A percentile compares a stretch with the other conserved stretches of the same genome.
phyloP scores from a whole-genome alignment of 1,140 invertebrate genomes.

The Galleria mellonella region DNA sequence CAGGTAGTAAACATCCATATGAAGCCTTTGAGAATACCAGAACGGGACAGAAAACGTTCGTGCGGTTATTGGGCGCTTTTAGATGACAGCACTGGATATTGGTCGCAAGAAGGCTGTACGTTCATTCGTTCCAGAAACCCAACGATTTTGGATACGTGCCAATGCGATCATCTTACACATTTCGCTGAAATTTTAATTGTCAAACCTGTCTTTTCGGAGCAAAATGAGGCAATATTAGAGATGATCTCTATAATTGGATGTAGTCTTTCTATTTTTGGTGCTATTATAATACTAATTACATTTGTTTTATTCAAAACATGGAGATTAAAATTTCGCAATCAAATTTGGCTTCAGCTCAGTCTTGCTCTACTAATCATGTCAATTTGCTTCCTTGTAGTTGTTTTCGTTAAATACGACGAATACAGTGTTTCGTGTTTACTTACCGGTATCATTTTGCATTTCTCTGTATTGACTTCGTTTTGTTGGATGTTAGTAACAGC shows the following conservation, averaged over 20 bases:
- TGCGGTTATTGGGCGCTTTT: neutral
- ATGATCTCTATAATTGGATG: slow-evolving; percentile 61
- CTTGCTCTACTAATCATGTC: slow-evolving; percentile 51
- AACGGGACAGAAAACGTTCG: neutral
- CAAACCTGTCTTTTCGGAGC: neutral
- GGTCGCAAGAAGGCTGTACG: neutral
- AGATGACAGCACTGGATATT: neutral
- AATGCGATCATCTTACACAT: neutral
- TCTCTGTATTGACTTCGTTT: slow-evolving; percentile 64
- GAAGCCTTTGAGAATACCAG: neutral
- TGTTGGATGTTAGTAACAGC: slow-evolving; percentile 74
- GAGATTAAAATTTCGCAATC: slow-evolving; percentile 67
- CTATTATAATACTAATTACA: slow-evolving; percentile 55
- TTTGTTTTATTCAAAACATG: slow-evolving; percentile 62
- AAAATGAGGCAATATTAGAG: slow-evolving; percentile 45
- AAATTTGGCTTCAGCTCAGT: slow-evolving; percentile 70
- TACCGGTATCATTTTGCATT: slow-evolving; percentile 62
- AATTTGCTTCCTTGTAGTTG: slow-evolving; percentile 48
- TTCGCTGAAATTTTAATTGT: neutral
- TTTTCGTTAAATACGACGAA: slow-evolving; percentile 41
- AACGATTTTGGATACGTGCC: neutral
- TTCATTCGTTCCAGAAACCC: neutral
- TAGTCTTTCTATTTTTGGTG: slow-evolving; percentile 57
- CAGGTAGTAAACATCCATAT: neutral
- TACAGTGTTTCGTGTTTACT: slow-evolving; percentile 50